A percentile compares a stretch with the other conserved stretches of the same genome.
Evolutionary conservation across 2,797 vertebrate genomes (phyloP).

Genomic region (Danio albolineatus): DNA sequence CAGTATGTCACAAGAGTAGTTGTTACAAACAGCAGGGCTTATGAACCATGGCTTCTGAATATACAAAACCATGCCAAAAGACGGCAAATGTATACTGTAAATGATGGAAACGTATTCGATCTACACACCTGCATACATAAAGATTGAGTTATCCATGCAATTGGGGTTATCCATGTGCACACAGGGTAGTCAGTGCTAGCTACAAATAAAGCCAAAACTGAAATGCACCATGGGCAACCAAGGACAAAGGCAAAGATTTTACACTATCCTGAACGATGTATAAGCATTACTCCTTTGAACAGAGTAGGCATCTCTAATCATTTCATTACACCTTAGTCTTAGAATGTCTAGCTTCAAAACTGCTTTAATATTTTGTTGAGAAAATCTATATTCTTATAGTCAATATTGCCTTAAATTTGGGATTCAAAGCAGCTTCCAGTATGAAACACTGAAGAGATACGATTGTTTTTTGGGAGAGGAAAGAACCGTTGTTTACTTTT

Average conservation of each 20-base stretch:
- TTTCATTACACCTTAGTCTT: too few relatives aligned
- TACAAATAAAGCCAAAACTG: not conserved
- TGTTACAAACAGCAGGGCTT: too few relatives aligned
- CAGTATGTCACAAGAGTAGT: not conserved
- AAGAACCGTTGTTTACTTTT: slow-evolving; percentile 64
- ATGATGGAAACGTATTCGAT: not conserved
- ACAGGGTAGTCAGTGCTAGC: not conserved
- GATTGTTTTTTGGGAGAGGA: slow-evolving; percentile 60
- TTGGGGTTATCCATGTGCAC: not conserved
- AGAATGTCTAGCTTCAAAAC: not conserved
- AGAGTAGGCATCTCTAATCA: not conserved
- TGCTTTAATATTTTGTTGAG: not conserved
- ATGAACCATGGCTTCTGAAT: not conserved
- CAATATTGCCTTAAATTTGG: slow-evolving; percentile 52
- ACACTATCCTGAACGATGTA: slow-evolving; percentile 7
- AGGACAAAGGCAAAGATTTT: not conserved
- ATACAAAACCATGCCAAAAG: not conserved
- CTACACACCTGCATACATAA: not conserved
- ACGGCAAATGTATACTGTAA: not conserved
- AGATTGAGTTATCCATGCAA: too few relatives aligned
- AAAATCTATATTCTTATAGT: slow-evolving; percentile 34
- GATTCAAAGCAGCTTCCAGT: slow-evolving; percentile 58
- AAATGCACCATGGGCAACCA: not conserved
- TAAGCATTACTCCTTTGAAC: not conserved
- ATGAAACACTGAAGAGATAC: slow-evolving; percentile 66